phyloP scores from a whole-genome alignment of 2,888 invertebrate genomes.

The Mythimna loreyi region DNA sequence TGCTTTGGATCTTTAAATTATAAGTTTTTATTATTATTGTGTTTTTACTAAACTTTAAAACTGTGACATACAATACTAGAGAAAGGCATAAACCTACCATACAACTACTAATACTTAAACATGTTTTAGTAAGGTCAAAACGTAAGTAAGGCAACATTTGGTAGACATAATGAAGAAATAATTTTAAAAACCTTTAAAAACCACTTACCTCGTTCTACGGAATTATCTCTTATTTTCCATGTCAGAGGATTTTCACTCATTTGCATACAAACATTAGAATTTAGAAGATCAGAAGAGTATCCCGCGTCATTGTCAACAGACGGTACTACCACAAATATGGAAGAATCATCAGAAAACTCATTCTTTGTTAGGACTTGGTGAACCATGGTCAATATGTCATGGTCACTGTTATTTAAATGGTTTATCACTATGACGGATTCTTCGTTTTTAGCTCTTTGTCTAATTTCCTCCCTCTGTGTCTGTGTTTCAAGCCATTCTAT shows the following conservation, averaged over 20 bases:
- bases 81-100: background rate
- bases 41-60: background rate
- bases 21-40: background rate
- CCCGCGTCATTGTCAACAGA: conserved; percentile 64
- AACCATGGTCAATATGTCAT: conserved; percentile 63
- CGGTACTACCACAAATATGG: conserved; percentile 72
- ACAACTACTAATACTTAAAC: background rate
- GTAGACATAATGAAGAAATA: background rate
- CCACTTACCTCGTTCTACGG: conserved; percentile 9
- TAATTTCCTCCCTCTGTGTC: conserved; percentile 4
- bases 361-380: conserved; percentile 64
- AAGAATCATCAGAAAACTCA: conserved; percentile 65
- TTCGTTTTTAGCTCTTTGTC: conserved; percentile 12
- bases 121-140: background rate
- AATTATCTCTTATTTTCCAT: background rate
- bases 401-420: conserved; percentile 59
- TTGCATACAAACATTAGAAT: conserved; percentile 39
- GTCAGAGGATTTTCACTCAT: conserved; percentile 21
- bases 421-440: conserved; percentile 64
- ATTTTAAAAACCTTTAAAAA: background rate
- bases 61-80: background rate
- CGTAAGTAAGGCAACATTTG: background rate
- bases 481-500: conserved; percentile 34
- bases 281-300: conserved; percentile 15
- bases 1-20: conserved; percentile 26